Evolutionary conservation across 2,888 invertebrate species (phyloP), one percentile per base, ranked within the genome.

Genomic region (Lithodes maja): DNA sequence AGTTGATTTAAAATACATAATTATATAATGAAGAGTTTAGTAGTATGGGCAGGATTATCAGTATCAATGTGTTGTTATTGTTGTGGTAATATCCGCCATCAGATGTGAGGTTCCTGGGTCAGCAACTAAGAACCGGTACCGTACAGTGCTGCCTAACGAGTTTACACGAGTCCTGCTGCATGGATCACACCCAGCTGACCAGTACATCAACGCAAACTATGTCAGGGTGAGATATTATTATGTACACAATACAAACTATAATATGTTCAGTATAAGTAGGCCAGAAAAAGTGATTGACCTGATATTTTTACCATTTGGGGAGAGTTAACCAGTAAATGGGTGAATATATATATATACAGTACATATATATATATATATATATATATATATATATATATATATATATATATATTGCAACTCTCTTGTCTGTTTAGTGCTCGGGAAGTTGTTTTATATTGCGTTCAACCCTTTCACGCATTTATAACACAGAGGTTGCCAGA

Each of bases 191-290:
- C 93, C 94, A 90, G 93, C 94, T 74, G 94, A 94, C 91, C 94
- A 95, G 85, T 98, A 98, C 93, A 98, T 98, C 89, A 98, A 98
- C 94, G 98, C 98, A 92, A 98, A 98, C 94, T 98, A 97, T 94
- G 97, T 98, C 92, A 96, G 97, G 95, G 97, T 97, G 93, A 71
- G 71, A 15, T 3, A n/a, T n/a, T n/a, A n/a, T n/a, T n/a, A n/a
- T n/a, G n/a, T n/a, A n/a, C n/a, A n/a, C n/a, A n/a, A n/a, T n/a
- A n/a, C n/a, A 61, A 61, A 61, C 3, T 7, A 61, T n/a, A n/a
- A n/a, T n/a, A n/a, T n/a, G n/a, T n/a, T n/a, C n/a, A n/a, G n/a
- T n/a, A n/a, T n/a, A n/a, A 61, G 61, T 3, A 12, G 61, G 61
- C 61, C 12, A 12, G 61, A 12, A 61, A 7, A 12, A 61, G 61